phyloP scores from a whole-genome alignment of 2,797 vertebrate species.

The Brachymystax lenok region DNA sequence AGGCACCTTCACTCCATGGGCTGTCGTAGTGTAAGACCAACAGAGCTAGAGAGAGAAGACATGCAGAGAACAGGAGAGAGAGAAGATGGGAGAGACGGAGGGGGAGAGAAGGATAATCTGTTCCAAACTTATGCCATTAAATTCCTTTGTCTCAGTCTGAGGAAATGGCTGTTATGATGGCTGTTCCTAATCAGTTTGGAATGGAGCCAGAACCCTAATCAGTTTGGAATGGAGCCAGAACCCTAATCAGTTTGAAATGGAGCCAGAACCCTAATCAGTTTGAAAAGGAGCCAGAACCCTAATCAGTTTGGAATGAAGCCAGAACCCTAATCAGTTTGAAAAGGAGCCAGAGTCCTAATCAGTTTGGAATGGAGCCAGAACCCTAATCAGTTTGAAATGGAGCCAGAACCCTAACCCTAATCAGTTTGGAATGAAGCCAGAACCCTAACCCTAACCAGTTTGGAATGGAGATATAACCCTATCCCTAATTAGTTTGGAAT shows the following conservation, averaged over 20 bases:
- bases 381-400: no score
- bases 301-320: neutral
- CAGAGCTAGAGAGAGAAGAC: neutral
- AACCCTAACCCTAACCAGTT: neutral
- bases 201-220: neutral
- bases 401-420: neutral
- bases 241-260: neutral
- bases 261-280: neutral
- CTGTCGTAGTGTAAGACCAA: constrained; percentile 78
- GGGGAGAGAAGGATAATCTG: neutral
- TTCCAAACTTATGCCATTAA: neutral
- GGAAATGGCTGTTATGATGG: neutral
- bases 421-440: constrained; percentile 1
- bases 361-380: no score
- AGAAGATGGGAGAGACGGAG: neutral
- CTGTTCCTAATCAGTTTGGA: neutral
- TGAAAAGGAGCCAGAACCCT: neutral
- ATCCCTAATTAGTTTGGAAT: neutral
- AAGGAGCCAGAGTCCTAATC: neutral
- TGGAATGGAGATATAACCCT: neutral
- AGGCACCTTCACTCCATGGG: constrained; percentile 87
- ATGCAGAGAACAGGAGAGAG: constrained; percentile 5
- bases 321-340: neutral
- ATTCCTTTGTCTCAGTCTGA: neutral
- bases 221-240: neutral